phyloP scores from a whole-genome alignment of 1,140 invertebrate genomes.

The Oedothorax gibbosus region DNA sequence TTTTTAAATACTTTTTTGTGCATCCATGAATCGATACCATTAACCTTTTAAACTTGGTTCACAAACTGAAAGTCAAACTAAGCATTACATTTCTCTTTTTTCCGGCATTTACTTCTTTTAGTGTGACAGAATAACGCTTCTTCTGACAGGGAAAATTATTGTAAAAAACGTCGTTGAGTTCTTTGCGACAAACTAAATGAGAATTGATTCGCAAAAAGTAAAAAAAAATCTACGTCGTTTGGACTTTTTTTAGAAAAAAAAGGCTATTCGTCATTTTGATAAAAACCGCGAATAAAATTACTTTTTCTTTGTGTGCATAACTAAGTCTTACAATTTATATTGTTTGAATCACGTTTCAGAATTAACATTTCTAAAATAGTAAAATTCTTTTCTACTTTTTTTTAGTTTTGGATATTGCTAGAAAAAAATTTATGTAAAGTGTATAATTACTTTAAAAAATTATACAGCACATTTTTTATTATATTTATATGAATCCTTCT shows the following conservation, averaged over 20 bases:
- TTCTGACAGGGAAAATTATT: slow-evolving; percentile 34
- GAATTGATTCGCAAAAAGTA: slow-evolving; percentile 44
- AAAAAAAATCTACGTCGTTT: slow-evolving; percentile 31
- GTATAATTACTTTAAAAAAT: too few relatives aligned
- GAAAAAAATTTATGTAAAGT: too few relatives aligned
- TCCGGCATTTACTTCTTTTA: neutral
- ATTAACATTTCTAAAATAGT: neutral
- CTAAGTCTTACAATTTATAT: neutral
- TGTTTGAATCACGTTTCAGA: neutral
- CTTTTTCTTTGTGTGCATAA: neutral
- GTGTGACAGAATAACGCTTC: slow-evolving; percentile 20
- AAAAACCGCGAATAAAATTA: slow-evolving; percentile 25
- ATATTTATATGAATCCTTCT: too few relatives aligned
- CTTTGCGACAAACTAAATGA: slow-evolving; percentile 50
- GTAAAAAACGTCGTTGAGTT: slow-evolving; percentile 5
- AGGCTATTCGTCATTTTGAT: slow-evolving; percentile 25
- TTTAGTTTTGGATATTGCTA: too few relatives aligned
- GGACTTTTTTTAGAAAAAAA: neutral
- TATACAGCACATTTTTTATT: too few relatives aligned
- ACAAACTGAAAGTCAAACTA: slow-evolving; percentile 14
- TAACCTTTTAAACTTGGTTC: slow-evolving; percentile 28
- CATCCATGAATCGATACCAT: slow-evolving; percentile 25
- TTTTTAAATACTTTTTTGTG: too few relatives aligned
- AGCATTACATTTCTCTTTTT: slow-evolving; percentile 8
- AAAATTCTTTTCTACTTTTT: neutral